Percentiles rank a stretch among this genome's conserved stretches.
Evolutionary conservation across 2,797 vertebrate species (phyloP).

Genomic region (Takifugu ocellatus): DNA sequence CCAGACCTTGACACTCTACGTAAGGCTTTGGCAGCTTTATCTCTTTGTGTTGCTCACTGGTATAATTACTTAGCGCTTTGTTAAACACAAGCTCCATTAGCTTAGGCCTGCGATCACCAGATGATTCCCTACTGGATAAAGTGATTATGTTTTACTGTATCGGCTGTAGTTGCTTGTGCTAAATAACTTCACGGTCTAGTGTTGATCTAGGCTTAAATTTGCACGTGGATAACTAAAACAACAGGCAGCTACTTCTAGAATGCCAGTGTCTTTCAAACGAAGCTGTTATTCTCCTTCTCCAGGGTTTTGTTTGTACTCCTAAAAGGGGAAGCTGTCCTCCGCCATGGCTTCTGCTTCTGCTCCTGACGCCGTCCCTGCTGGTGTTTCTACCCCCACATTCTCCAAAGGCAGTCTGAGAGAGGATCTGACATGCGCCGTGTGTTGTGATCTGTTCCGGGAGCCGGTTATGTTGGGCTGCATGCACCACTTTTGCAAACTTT

Average conservation of each 20-base stretch:
- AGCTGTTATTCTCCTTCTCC: no score
- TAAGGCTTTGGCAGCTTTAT: neutral
- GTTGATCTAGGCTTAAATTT: no score
- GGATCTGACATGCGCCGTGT: conserved; percentile 87
- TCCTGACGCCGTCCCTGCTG: neutral
- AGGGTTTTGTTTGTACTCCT: no score
- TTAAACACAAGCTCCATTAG: neutral
- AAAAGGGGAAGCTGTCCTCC: neutral
- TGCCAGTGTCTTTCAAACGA: no score
- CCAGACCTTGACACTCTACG: neutral
- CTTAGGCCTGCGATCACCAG: conserved; percentile 25
- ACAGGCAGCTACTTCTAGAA: no score
- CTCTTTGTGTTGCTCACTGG: neutral
- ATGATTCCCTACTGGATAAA: neutral
- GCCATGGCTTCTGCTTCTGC: conserved; percentile 37
- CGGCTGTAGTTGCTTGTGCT: no score
- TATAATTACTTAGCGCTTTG: no score
- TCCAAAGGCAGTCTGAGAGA: conserved; percentile 74
- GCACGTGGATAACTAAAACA: no score
- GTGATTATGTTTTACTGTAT: neutral
- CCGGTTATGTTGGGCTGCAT: conserved; percentile 88
- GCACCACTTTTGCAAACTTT: conserved; percentile 86
- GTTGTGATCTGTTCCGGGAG: conserved; percentile 83
- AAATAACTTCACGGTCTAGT: no score
- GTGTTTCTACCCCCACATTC: conserved; percentile 1